phyloP scores from a whole-genome alignment of 2,113 vertebrate species.

The Sturnira hondurensis region DNA sequence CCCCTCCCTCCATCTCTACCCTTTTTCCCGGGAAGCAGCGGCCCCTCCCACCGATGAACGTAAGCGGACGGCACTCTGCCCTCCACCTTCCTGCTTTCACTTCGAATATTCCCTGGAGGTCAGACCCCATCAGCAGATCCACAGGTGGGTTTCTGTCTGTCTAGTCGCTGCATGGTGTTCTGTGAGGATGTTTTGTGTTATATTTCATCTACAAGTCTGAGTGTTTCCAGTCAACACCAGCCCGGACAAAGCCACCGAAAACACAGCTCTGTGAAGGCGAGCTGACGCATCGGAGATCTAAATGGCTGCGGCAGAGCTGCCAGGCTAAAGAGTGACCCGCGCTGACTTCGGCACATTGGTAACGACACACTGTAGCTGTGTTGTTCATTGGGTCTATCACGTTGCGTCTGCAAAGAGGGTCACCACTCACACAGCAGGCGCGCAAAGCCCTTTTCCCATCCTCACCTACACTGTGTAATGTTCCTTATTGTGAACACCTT shows the following conservation, averaged over 20 bases:
- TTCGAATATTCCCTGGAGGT: not conserved
- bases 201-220: not conserved
- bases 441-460: not conserved
- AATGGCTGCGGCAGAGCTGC: not conserved
- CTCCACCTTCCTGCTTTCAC: not conserved
- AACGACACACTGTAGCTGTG: accelerated
- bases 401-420: not conserved
- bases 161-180: not conserved
- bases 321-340: not conserved
- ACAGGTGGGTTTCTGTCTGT: not conserved
- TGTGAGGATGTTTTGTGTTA: not conserved
- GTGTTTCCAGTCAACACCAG: not conserved
- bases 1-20: accelerated
- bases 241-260: not conserved
- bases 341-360: not conserved
- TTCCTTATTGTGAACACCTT: not conserved
- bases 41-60: too few relatives aligned
- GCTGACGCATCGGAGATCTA: not conserved
- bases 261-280: not conserved
- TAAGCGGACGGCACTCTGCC: accelerated
- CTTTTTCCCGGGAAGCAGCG: not conserved
- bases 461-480: not conserved
- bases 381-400: not conserved
- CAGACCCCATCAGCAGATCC: not conserved
- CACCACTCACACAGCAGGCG: accelerated